Base-by-base conservation (phyloP, 2,797 vertebrate genomes). In the Synaphobranchus kaupii region DNA sequence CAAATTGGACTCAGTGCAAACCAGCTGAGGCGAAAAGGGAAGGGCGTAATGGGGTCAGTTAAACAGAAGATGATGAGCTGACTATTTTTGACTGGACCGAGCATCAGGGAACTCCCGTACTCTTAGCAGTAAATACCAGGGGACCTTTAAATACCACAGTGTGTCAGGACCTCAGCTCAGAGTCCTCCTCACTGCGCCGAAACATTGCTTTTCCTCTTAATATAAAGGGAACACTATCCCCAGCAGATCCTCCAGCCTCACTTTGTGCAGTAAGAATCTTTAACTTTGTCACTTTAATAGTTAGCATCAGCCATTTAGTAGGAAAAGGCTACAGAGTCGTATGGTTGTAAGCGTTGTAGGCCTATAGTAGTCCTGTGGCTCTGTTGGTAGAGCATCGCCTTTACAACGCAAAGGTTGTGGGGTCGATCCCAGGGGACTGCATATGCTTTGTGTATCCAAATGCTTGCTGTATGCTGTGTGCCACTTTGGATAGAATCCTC, bases 131-230 rank as follows among this genome's bases (percentile, higher is more conserved):
- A 76, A 31, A 31, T 76, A 76, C 34, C 71, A 76, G 34, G 34
- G 71, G 17, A 76, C 71, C 71, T 76, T 76, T 76, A 76, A 76
- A 76, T 76, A 76, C 71, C 34, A 39, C 71, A 76, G 71, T 31
- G 31, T 34, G 31, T 39, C 34, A 39, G 71, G 31, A 76, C 34
- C 71, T 34, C 34, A 17, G 66, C 4, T 68, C 66, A 68, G 3
- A 10, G n/a, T 68, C 66, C n/a, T 13, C n/a, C 8, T 68, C 66
- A 68, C 66, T 68, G 66, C 66, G 13, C n/a, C 12, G 28, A 4
- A 63, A 63, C 60, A 63, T 63, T 63, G 60, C 17, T 63, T 63
- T 63, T 63, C 60, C 60, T 63, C 4, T 63, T 63, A 22, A 25
- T 63, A 63, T 63, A 25, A 63, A 63, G 60, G 20, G 20, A 68